Evolutionary conservation across 2,888 invertebrate genomes (phyloP).

Genomic region (Margaritifera margaritifera): DNA sequence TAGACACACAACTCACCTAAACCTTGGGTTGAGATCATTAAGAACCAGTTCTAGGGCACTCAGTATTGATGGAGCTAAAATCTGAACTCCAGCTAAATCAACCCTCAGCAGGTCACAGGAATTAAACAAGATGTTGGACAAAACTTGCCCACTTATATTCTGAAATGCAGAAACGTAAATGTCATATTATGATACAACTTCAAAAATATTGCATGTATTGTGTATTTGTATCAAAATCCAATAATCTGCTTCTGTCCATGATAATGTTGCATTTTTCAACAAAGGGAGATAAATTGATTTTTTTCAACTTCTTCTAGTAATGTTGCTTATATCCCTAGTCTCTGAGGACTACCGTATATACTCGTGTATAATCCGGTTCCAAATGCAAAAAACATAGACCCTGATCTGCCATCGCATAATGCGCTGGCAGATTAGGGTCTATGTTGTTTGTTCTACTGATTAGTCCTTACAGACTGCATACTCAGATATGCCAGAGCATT

Average conservation of each 20-base stretch:
- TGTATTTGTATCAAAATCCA: background rate
- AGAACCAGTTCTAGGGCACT: slow-evolving; percentile 92
- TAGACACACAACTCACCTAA: slow-evolving; percentile 75
- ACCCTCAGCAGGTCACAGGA: slow-evolving; percentile 85
- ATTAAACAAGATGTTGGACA: slow-evolving; percentile 85
- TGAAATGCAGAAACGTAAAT: slow-evolving; percentile 27
- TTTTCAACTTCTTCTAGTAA: no score
- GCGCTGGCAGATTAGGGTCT: no score
- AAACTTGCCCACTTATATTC: slow-evolving; percentile 76
- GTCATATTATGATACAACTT: background rate
- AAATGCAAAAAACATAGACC: no score
- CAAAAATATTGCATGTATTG: background rate
- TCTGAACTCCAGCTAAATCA: slow-evolving; percentile 93
- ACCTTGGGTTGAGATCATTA: slow-evolving; percentile 85
- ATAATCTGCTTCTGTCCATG: background rate
- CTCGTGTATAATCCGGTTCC: no score
- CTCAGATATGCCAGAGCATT: no score
- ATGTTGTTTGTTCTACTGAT: no score
- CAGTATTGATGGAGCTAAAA: slow-evolving; percentile 91
- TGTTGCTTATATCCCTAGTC: no score
- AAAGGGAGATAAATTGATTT: no score
- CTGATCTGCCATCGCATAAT: no score
- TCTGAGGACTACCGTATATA: no score
- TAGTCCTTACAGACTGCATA: no score
- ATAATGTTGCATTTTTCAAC: no score